A percentile compares a stretch with the other conserved stretches of the same genome.
Evolutionary conservation across 2,888 invertebrate species (phyloP).

Genomic region (Camponotus fellah): DNA sequence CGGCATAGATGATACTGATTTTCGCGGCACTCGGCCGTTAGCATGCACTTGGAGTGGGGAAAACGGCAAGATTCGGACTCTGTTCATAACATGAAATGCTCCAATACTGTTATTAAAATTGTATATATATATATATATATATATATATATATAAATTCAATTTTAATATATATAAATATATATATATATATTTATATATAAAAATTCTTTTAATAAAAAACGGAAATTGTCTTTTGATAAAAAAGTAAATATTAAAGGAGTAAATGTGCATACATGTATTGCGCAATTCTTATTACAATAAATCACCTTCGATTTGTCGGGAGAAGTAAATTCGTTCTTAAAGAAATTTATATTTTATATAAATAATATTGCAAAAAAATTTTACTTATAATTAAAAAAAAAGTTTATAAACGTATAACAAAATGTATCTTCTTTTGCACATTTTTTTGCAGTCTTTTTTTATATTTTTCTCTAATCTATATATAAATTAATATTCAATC

Average conservation of each 20-base stretch:
- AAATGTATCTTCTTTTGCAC: too few relatives aligned
- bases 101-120: not conserved
- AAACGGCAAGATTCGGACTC: too few relatives aligned
- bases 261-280: not conserved
- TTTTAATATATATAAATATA: not conserved
- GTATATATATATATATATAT: not conserved
- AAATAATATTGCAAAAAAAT: not conserved
- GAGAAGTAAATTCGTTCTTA: not conserved
- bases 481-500: constrained; percentile 15
- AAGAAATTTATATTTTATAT: not conserved
- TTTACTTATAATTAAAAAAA: not conserved
- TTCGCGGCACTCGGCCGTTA: too few relatives aligned
- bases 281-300: constrained; percentile 1
- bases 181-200: not conserved
- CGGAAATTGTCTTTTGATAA: not conserved
- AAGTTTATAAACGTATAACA: too few relatives aligned
- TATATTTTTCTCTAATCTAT: not conserved
- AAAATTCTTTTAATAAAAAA: constrained; percentile 5
- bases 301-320: not conserved
- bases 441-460: not conserved
- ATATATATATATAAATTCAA: not conserved
- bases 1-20: too few relatives aligned
- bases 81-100: not conserved
- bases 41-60: too few relatives aligned
- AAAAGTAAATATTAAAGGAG: not conserved